Evolutionary conservation across 2,888 invertebrate genomes (phyloP).

Genomic region (Caenorhabditis becei): DNA sequence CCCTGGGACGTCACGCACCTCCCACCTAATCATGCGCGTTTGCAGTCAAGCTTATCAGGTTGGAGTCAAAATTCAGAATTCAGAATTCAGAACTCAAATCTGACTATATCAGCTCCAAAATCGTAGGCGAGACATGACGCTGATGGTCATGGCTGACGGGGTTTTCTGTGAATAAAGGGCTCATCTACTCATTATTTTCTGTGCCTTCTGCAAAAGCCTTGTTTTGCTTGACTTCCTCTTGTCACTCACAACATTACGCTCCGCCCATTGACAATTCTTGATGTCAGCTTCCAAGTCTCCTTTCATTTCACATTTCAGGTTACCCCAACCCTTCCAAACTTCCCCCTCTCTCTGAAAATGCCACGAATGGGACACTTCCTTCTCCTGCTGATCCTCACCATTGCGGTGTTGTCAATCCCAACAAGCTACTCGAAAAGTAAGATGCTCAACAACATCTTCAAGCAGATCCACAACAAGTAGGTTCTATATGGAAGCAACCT

Average conservation of each 20-base stretch:
- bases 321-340: slow-evolving; percentile 16
- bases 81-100: too few relatives aligned
- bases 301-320: slow-evolving; percentile 7
- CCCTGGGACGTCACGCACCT: too few relatives aligned
- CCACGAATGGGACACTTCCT: slow-evolving; percentile 60
- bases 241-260: not conserved
- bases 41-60: too few relatives aligned
- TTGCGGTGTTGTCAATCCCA: slow-evolving; percentile 62
- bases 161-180: slow-evolving; percentile 7
- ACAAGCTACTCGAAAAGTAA: slow-evolving; percentile 65
- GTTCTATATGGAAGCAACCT: slow-evolving; percentile 1
- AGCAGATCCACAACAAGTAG: slow-evolving; percentile 71
- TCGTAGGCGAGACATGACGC: slow-evolving; percentile 4
- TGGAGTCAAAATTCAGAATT: too few relatives aligned
- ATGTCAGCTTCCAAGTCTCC: not conserved
- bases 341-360: slow-evolving; percentile 47
- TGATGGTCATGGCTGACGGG: slow-evolving; percentile 4
- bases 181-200: slow-evolving; percentile 13
- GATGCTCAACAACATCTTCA: slow-evolving; percentile 64
- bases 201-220: slow-evolving; percentile 6
- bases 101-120: not conserved
- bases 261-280: not conserved
- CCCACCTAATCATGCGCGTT: too few relatives aligned
- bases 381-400: slow-evolving; percentile 47
- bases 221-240: not conserved